A percentile compares a stretch with the other conserved stretches of the same genome.
Conservation (phyloP, 2,888 invertebrate species). For the Tipula unca region DNA sequence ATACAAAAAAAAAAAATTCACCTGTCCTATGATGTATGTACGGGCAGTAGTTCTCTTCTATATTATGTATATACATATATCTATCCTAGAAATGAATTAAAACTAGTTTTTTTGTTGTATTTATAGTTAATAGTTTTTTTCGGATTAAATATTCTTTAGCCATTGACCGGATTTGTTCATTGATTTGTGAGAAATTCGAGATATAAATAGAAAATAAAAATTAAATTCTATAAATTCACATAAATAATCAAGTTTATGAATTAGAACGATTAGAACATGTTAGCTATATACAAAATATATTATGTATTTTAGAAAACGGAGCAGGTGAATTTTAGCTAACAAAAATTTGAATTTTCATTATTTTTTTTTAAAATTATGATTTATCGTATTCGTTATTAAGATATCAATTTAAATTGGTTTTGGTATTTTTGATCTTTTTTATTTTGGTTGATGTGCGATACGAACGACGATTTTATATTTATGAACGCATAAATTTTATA, state of each 20-base stretch:
- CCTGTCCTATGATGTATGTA: conserved; percentile 14
- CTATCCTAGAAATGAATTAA: not conserved
- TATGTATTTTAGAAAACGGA: not conserved
- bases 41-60: not conserved
- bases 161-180: conserved; percentile 14
- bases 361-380: not conserved
- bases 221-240: not conserved
- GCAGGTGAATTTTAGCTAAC: not conserved
- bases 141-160: not conserved
- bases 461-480: not conserved
- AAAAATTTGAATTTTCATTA: not conserved
- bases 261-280: not conserved
- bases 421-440: not conserved
- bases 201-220: not conserved
- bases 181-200: not conserved
- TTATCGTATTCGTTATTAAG: not conserved
- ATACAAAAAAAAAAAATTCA: not conserved
- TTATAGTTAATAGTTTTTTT: not conserved
- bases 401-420: not conserved
- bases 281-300: not conserved
- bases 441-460: not conserved
- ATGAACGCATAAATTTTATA: not conserved
- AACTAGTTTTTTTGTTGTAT: not conserved
- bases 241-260: not conserved
- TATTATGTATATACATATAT: not conserved